Conservation (phyloP, 2,888 invertebrate genomes). For the Carterocephalus palaemon region DNA sequence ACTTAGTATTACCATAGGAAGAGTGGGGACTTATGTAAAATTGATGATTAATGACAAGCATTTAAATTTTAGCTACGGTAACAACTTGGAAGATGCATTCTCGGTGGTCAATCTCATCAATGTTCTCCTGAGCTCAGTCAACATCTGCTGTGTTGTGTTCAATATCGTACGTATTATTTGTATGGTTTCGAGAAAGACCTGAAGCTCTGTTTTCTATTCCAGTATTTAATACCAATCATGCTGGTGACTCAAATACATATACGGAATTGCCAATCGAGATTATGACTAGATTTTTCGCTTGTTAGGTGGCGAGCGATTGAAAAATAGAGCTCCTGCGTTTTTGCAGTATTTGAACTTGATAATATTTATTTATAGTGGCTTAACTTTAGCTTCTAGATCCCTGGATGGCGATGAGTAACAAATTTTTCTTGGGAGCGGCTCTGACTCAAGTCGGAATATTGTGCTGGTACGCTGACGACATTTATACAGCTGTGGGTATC, state of each 20-base stretch:
- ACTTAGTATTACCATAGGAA: too few relatives aligned
- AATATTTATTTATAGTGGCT: neutral
- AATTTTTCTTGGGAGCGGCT: conserved; percentile 58
- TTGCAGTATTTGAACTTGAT: neutral
- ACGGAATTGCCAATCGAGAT: too few relatives aligned
- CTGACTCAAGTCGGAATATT: conserved; percentile 62
- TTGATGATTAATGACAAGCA: too few relatives aligned
- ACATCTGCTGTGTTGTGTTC: conserved; percentile 63
- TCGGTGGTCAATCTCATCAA: conserved; percentile 59
- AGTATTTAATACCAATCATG: too few relatives aligned
- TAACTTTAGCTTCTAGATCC: conserved; percentile 54
- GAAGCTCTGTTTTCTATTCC: too few relatives aligned
- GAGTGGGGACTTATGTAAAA: too few relatives aligned
- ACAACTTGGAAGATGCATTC: conserved; percentile 58
- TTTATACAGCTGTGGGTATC: conserved; percentile 53
- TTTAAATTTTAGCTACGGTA: conserved; percentile 49
- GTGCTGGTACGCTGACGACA: conserved; percentile 67
- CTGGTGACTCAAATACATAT: too few relatives aligned
- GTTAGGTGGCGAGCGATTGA: too few relatives aligned
- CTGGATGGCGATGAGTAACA: conserved; percentile 61
- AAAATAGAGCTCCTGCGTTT: conserved; percentile 1
- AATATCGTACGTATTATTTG: conserved; percentile 50
- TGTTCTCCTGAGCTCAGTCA: conserved; percentile 58
- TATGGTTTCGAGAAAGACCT: too few relatives aligned
- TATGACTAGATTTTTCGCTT: too few relatives aligned